Evolutionary conservation across 1,140 invertebrate species (phyloP).

Genomic region (Brachionus manjavacas): DNA sequence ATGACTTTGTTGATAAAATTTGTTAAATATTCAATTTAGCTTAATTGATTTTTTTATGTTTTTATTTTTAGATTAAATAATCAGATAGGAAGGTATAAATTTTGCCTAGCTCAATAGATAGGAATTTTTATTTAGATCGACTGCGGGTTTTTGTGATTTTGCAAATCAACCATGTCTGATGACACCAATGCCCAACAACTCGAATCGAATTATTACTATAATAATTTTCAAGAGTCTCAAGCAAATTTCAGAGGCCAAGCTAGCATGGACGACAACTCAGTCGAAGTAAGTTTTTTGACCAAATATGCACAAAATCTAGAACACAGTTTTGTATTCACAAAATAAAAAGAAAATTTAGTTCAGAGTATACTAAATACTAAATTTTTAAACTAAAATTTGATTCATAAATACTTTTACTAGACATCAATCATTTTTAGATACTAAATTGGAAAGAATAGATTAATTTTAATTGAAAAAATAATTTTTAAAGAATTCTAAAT

Average conservation of each 20-base stretch:
- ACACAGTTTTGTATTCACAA: background rate
- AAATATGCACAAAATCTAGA: background rate
- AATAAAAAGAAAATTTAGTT: too few species aligned
- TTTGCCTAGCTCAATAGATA: background rate
- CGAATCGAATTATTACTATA: constrained; percentile 10
- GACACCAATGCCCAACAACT: background rate
- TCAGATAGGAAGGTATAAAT: background rate
- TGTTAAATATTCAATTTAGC: background rate
- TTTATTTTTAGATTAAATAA: background rate
- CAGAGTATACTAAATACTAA: too few species aligned
- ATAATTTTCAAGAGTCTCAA: constrained; percentile 12
- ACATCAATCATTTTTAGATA: too few species aligned
- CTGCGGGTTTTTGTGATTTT: background rate
- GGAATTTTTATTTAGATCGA: background rate
- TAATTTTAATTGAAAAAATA: too few species aligned
- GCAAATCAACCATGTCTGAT: constrained; percentile 11
- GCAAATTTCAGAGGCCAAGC: background rate
- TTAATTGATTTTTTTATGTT: background rate
- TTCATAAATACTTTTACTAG: too few species aligned
- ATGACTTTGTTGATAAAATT: background rate
- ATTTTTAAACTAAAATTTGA: too few species aligned
- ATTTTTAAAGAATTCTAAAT: too few species aligned
- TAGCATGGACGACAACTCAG: constrained; percentile 8
- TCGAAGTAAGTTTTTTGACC: background rate
- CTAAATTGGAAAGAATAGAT: too few species aligned